These are phyloP conservation scores for Xiphophorus couchianus DNA, from an alignment of 2,113 vertebrate genomes.

Conservation along the genomic window DNA sequence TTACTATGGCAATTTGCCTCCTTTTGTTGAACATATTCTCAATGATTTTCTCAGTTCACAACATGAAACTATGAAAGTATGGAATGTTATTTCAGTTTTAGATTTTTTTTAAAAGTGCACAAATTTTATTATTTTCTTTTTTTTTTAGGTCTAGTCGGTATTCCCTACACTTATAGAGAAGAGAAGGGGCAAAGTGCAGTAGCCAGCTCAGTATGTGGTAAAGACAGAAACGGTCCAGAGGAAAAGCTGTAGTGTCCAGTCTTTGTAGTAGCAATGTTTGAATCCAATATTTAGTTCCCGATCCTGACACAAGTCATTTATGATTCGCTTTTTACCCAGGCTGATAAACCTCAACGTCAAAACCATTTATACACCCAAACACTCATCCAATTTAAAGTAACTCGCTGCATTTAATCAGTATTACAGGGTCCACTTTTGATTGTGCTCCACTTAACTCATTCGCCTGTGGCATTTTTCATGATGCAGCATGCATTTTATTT, in stretches of 20 bases:
- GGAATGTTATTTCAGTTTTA: background rate
- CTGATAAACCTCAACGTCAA: background rate
- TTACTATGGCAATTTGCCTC: slow-evolving; percentile 7
- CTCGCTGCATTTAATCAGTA: background rate
- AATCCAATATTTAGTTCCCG: background rate
- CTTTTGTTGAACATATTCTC: slow-evolving; percentile 13
- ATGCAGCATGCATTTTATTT: background rate
- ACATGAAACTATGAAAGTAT: background rate
- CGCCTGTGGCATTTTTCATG: background rate
- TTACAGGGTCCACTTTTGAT: background rate
- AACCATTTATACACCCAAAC: background rate
- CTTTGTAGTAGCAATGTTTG: background rate
- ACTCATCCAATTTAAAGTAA: background rate
- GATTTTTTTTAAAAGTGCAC: background rate
- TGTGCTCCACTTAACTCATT: background rate
- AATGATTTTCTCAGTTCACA: background rate
- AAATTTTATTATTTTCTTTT: background rate
- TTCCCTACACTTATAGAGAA: background rate
- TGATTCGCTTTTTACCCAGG: background rate
- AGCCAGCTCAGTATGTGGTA: background rate
- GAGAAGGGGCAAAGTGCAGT: background rate
- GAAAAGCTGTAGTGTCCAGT: background rate
- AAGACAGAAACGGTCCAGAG: background rate
- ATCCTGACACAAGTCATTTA: background rate
- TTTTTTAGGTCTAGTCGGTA: too few relatives aligned